Conservation (phyloP, 64 coral and sea anemone species). For the Catalaphyllia jardinei region DNA sequence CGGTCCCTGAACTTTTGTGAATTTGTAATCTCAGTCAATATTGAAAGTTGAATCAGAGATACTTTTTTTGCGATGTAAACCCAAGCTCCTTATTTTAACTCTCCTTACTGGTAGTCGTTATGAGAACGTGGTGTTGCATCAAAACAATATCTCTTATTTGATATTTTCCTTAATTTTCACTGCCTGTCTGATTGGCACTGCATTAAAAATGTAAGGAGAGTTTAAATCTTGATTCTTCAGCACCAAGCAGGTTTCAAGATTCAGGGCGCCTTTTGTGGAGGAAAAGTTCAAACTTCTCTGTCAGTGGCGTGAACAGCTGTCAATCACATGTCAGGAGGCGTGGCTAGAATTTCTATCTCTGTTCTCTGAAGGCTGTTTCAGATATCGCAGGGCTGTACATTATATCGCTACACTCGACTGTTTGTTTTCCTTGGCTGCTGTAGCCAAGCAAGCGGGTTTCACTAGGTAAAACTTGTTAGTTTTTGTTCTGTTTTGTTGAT, state of each 20-base stretch:
- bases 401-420: conserved; percentile 74
- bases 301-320: conserved; percentile 73
- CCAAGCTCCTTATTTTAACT: no score
- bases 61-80: no score
- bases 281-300: conserved; percentile 87
- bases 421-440: conserved; percentile 73
- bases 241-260: conserved; percentile 80
- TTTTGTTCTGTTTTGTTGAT: no score
- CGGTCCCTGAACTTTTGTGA: no score
- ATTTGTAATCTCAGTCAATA: no score
- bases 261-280: conserved; percentile 85
- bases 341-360: conserved; percentile 77
- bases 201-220: no score
- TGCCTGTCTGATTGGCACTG: no score
- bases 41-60: no score
- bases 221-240: neutral
- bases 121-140: no score
- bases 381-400: conserved; percentile 57
- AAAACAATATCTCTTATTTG: no score
- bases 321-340: conserved; percentile 58
- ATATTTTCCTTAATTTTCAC: no score
- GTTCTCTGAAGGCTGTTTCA: conserved; percentile 55
- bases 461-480: conserved; percentile 49
- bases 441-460: conserved; percentile 86
- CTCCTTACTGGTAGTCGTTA: no score